A percentile compares a stretch with the other conserved stretches of the same genome.
Conservation (phyloP, 2,113 vertebrate genomes). For the Petrocephalus microphthalmus region DNA sequence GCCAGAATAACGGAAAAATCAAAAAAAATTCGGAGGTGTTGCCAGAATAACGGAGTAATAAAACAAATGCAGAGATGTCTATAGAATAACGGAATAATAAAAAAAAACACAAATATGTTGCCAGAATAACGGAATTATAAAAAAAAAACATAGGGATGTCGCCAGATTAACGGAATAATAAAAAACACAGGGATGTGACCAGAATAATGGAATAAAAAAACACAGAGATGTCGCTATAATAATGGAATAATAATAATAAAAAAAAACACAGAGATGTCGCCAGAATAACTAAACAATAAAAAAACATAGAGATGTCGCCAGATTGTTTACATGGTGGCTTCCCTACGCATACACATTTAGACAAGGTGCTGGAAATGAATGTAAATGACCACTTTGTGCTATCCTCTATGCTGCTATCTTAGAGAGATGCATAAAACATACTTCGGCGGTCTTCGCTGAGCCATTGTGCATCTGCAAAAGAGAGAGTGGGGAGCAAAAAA, state of each 20-base stretch:
- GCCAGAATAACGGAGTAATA: too few species aligned
- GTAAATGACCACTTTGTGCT: slow-evolving; percentile 58
- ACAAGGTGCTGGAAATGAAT: slow-evolving; percentile 55
- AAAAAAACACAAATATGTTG: too few species aligned
- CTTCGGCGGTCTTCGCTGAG: slow-evolving; percentile 43
- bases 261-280: not conserved
- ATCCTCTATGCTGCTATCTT: slow-evolving; percentile 45
- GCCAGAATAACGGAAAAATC: too few species aligned
- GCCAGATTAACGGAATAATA: too few species aligned
- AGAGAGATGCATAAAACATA: slow-evolving; percentile 51
- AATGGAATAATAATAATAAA: not conserved
- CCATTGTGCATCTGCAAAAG: slow-evolving; percentile 43
- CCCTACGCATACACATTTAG: slow-evolving; percentile 28
- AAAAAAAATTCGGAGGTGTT: too few species aligned
- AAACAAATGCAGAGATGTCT: too few species aligned
- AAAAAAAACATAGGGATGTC: too few species aligned
- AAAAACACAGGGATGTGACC: too few species aligned
- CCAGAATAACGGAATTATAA: too few species aligned
- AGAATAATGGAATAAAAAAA: too few species aligned
- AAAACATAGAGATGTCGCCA: not conserved
- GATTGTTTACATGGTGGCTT: slow-evolving; percentile 20
- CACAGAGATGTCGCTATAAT: too few species aligned
- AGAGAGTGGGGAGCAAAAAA: slow-evolving; percentile 33
- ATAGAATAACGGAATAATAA: too few species aligned
- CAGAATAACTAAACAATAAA: not conserved